These are phyloP conservation scores for Falco rusticolus DNA, from an alignment of 2,797 vertebrate genomes.

Conservation along the genomic window DNA sequence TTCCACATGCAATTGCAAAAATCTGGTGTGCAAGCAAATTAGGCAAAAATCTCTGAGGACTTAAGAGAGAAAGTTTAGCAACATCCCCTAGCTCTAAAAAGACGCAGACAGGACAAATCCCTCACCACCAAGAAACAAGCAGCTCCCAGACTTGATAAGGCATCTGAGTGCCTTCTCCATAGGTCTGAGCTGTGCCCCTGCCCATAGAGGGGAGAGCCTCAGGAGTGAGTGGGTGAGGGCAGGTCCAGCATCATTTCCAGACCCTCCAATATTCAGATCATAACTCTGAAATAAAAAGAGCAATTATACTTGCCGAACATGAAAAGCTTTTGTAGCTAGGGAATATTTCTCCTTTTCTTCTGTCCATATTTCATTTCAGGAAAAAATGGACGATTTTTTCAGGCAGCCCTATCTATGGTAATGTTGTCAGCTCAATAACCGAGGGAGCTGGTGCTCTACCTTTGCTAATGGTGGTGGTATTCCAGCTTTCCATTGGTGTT, in stretches of 20 bases:
- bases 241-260: background rate
- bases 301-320: background rate
- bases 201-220: background rate
- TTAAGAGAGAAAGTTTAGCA: background rate
- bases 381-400: background rate
- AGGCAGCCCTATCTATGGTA: too few relatives aligned
- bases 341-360: background rate
- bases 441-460: background rate
- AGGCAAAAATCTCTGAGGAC: background rate
- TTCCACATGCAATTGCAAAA: background rate
- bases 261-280: background rate
- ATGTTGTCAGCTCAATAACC: background rate
- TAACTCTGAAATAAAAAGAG: background rate
- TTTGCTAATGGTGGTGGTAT: background rate
- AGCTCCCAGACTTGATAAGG: background rate
- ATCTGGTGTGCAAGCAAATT: background rate
- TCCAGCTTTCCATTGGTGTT: background rate
- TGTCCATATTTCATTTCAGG: background rate
- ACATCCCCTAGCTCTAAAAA: background rate
- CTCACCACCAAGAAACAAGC: background rate
- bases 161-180: background rate
- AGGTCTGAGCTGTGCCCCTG: background rate
- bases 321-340: background rate
- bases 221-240: background rate
- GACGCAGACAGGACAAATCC: background rate